Conservation (phyloP, 2,797 vertebrate genomes). For the Microhierax caerulescens region DNA sequence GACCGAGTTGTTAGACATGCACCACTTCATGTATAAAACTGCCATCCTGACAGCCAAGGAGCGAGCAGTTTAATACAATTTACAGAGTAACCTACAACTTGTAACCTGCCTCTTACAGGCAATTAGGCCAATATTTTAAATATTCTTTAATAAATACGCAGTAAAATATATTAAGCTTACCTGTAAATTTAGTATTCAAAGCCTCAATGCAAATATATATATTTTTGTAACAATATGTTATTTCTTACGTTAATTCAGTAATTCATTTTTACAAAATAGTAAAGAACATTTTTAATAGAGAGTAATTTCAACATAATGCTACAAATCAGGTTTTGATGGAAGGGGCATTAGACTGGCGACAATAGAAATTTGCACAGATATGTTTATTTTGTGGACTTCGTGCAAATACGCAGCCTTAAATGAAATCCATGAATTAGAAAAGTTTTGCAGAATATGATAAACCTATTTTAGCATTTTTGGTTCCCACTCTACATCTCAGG, state of each 20-base stretch:
- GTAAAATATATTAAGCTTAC: neutral
- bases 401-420: neutral
- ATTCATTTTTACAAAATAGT: neutral
- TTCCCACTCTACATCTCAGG: neutral
- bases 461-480: neutral
- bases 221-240: neutral
- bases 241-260: neutral
- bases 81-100: neutral
- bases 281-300: neutral
- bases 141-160: neutral
- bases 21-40: neutral
- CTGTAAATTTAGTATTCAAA: neutral
- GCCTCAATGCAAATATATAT: neutral
- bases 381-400: neutral
- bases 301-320: neutral
- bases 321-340: neutral
- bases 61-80: neutral
- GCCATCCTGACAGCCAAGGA: neutral
- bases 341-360: neutral
- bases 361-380: neutral
- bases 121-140: neutral
- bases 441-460: neutral
- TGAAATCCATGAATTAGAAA: neutral
- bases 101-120: neutral
- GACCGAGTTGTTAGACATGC: neutral